Conservation (phyloP, 2,113 vertebrate genomes). For the Amazona guildingii region DNA sequence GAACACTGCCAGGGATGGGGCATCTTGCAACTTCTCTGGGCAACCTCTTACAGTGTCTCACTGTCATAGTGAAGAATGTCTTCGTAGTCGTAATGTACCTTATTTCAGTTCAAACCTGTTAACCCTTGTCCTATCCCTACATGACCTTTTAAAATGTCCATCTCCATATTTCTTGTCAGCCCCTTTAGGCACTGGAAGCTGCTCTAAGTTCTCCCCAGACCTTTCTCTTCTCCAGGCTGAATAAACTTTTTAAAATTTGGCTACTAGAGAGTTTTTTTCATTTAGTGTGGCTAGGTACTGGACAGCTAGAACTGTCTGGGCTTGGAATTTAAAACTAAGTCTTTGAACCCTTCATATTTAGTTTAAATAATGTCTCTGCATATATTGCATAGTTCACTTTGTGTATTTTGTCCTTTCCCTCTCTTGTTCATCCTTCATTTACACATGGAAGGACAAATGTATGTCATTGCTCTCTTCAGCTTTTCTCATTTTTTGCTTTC, state of each 20-base stretch:
- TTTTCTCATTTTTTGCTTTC: neutral
- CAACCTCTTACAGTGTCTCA: neutral
- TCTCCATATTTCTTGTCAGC: neutral
- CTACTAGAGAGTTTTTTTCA: neutral
- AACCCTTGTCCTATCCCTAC: neutral
- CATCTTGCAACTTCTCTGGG: neutral
- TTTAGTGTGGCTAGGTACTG: neutral
- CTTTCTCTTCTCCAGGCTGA: neutral
- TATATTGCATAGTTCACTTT: neutral
- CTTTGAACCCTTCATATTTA: neutral
- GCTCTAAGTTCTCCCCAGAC: neutral
- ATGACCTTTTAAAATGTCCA: neutral
- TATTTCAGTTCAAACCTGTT: neutral
- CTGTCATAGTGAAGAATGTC: neutral
- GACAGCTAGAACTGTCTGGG: neutral
- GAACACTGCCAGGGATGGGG: neutral
- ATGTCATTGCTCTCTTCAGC: neutral
- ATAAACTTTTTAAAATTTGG: neutral
- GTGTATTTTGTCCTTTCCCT: neutral
- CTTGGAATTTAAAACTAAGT: neutral
- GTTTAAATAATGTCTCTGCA: neutral
- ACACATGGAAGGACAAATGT: neutral
- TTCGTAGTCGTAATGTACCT: neutral
- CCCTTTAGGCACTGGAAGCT: neutral
- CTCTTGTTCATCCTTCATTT: neutral